Evolutionary conservation across 2,888 invertebrate genomes (phyloP).

Genomic region (Pammene aurita): DNA sequence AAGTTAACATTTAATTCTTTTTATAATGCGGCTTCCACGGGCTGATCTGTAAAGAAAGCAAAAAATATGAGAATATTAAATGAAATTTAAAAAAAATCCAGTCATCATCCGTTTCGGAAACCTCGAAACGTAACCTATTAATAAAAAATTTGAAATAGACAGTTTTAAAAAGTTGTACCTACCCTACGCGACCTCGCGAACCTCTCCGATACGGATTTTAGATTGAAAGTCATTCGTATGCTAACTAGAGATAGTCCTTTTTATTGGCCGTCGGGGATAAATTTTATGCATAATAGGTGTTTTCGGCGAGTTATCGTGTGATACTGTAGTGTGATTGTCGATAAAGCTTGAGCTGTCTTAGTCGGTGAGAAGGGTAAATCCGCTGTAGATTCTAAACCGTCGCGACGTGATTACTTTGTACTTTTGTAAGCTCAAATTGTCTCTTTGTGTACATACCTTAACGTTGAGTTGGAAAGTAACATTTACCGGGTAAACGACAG

Average conservation of each 20-base stretch:
- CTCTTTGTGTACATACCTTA: slow-evolving; percentile 79
- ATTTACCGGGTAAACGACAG: slow-evolving; percentile 73
- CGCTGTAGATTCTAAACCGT: slow-evolving; percentile 77
- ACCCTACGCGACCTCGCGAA: slow-evolving; percentile 5
- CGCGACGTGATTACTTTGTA: slow-evolving; percentile 81
- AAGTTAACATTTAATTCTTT: too few species aligned
- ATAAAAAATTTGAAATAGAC: too few species aligned
- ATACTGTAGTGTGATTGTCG: slow-evolving; percentile 77
- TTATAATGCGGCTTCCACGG: too few species aligned
- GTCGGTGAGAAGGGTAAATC: slow-evolving; percentile 80
- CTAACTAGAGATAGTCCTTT: slow-evolving; percentile 70
- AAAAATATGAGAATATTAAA: too few species aligned
- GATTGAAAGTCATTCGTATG: slow-evolving; percentile 57
- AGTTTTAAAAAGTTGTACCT: too few species aligned
- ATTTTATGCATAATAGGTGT: slow-evolving; percentile 75
- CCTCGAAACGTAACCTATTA: too few species aligned
- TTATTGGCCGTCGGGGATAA: slow-evolving; percentile 73
- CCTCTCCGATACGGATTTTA: slow-evolving; percentile 42
- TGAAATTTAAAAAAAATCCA: too few species aligned
- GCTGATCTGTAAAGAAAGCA: too few species aligned
- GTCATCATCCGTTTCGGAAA: too few species aligned
- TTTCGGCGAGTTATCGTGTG: slow-evolving; percentile 77
- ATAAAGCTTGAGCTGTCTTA: slow-evolving; percentile 79
- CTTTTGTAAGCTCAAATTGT: slow-evolving; percentile 82
- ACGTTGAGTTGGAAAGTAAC: slow-evolving; percentile 64